phyloP scores from a whole-genome alignment of 2,888 invertebrate genomes.

The Orthosia gothica region DNA sequence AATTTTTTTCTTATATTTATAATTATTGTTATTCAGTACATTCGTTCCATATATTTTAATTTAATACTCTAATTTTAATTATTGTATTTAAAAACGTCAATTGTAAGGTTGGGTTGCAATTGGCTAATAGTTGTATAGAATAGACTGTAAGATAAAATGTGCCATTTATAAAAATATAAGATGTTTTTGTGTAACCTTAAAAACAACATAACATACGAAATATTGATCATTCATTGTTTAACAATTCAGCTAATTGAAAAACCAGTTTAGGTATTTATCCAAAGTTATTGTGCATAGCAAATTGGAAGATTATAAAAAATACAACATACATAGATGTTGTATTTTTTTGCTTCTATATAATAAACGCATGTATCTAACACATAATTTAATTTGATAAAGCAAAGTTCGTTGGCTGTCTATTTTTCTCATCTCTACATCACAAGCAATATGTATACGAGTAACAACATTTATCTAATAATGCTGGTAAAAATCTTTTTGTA shows the following conservation, averaged over 20 bases:
- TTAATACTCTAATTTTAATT: conserved; percentile 78
- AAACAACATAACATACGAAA: not conserved
- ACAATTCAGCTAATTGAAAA: not conserved
- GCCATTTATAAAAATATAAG: conserved; percentile 75
- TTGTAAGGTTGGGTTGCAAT: conserved; percentile 90
- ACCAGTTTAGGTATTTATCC: not conserved
- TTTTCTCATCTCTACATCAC: not conserved
- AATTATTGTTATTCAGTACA: conserved; percentile 48
- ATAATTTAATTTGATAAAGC: no score
- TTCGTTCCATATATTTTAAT: conserved; percentile 67
- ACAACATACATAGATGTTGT: no score
- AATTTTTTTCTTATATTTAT: conserved; percentile 56
- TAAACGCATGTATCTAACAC: no score
- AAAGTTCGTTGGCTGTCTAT: not conserved
- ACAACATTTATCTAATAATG: not conserved
- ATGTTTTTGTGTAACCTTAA: conserved; percentile 32
- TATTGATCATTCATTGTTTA: not conserved
- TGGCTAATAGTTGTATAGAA: conserved; percentile 81
- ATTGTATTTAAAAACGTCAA: conserved; percentile 77
- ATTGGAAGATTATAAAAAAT: not conserved
- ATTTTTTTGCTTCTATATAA: not conserved
- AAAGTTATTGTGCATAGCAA: not conserved
- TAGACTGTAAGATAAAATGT: conserved; percentile 81
- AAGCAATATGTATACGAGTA: not conserved
- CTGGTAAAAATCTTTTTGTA: not conserved